Evolutionary conservation across 2,113 vertebrate genomes (phyloP), one percentile per base, ranked within the genome.

Genomic region (Phaethornis superciliosus): DNA sequence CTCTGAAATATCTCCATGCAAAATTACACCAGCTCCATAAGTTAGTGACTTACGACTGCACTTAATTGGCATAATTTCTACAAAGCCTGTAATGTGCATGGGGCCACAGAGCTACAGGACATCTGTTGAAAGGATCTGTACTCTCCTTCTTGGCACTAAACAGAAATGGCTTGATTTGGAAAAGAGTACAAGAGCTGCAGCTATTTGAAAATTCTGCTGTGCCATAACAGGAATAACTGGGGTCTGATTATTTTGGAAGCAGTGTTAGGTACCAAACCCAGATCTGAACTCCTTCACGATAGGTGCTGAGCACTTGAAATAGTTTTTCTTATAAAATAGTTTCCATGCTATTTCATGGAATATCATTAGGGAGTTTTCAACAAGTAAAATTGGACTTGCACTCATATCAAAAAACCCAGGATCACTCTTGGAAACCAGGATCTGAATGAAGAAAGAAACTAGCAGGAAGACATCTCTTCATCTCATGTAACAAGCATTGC

Each of bases 401-500:
- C 40, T 11, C 18, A 30, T 4, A 4, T 56, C 47, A 78, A 28
- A 89, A 75, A 84, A 81, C 21, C 8, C 32, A 81, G 22, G 60
- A 60, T 33, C 20, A 37, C 51, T 71, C 74, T 63, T 81, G 54
- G 37, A 56, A 78, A 47, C 10, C 15, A 89, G 67, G 51, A 47
- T 26, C 24, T 72, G 58, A 90, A 80, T 35, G 59, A 80, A 90
- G 63, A 69, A 80, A 90, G 63, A 69, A 77, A 88, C 28, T 28
- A 74, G 37, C 12, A 18, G 10, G 9, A 86, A 46, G 15, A 67
- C n/a, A 90, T n/a, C 47, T 87, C 26, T 60, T 74, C 23, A 30
- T 71, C 30, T 77, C 2, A 1, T 28, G 27, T 27, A 94, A 86
- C 0, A 1, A 4, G 4, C 30, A 74, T 2, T 2, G n/a, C 40